Conservation (phyloP, 2,888 invertebrate species). For the Bibio marci region DNA sequence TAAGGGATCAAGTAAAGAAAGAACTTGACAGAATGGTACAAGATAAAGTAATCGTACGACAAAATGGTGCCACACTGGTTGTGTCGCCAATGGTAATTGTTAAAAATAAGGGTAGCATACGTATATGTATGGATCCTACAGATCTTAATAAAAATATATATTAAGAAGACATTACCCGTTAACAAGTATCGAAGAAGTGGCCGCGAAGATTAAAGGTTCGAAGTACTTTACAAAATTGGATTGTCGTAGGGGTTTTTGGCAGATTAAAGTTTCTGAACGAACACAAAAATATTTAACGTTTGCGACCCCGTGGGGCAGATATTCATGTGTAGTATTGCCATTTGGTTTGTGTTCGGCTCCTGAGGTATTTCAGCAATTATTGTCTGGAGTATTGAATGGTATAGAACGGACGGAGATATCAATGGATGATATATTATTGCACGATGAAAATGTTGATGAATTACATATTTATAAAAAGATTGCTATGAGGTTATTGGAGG, state of each 20-base stretch:
- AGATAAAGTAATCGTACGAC: constrained; percentile 8
- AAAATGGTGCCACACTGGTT: constrained; percentile 10
- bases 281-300: constrained; percentile 11
- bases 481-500: constrained; percentile 9
- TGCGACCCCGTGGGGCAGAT: constrained; percentile 12
- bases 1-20: constrained; percentile 9
- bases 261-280: constrained; percentile 11
- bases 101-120: constrained; percentile 6
- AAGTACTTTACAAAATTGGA: constrained; percentile 6
- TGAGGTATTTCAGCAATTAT: constrained; percentile 15
- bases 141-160: constrained; percentile 8
- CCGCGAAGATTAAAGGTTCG: constrained; percentile 8
- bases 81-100: constrained; percentile 10
- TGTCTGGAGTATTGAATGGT: constrained; percentile 9
- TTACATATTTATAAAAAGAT: constrained; percentile 9
- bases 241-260: constrained; percentile 11
- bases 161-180: constrained; percentile 8
- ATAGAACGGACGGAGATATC: constrained; percentile 11
- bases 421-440: constrained; percentile 14
- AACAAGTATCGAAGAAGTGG: constrained; percentile 8
- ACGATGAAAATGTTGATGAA: constrained; percentile 11
- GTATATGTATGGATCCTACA: constrained; percentile 8
- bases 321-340: constrained; percentile 9
- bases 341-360: constrained; percentile 10
- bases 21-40: constrained; percentile 9